Percentiles rank a stretch among this genome's conserved stretches.
These are phyloP conservation scores for Phalacrocorax carbo DNA, from an alignment of 2,113 vertebrate genomes.

Conservation along the genomic window DNA sequence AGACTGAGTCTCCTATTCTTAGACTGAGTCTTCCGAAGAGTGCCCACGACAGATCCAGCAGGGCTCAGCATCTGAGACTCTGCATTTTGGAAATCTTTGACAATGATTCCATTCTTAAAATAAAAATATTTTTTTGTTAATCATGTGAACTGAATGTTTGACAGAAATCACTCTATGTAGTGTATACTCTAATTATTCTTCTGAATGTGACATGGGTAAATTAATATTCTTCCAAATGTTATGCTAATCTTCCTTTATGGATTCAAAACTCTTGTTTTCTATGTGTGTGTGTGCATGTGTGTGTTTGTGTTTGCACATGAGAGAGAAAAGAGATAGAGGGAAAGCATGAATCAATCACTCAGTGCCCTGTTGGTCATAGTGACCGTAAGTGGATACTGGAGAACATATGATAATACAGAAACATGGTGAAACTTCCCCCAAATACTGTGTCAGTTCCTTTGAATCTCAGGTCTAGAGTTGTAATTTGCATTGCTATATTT, in stretches of 20 bases:
- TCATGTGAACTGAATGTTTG: neutral
- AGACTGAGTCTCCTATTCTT: neutral
- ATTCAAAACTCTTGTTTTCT: neutral
- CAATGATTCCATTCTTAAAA: neutral
- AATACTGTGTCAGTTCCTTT: neutral
- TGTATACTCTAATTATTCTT: neutral
- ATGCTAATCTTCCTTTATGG: neutral
- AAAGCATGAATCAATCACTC: neutral
- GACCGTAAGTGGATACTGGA: neutral
- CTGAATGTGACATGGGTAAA: neutral
- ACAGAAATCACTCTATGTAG: neutral
- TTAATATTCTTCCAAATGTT: neutral
- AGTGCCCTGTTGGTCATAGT: neutral
- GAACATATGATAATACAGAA: neutral
- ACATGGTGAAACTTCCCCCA: neutral
- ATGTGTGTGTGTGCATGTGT: accelerated
- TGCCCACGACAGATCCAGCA: neutral
- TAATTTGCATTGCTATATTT: neutral
- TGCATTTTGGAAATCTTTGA: neutral
- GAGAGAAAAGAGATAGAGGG: neutral
- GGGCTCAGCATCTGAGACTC: neutral
- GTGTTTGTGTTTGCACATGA: neutral
- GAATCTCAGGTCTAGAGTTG: neutral
- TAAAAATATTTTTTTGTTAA: neutral
- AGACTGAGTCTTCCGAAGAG: neutral